Evolutionary conservation across 2,888 invertebrate genomes (phyloP).

Genomic region (Phengaris alcon): DNA sequence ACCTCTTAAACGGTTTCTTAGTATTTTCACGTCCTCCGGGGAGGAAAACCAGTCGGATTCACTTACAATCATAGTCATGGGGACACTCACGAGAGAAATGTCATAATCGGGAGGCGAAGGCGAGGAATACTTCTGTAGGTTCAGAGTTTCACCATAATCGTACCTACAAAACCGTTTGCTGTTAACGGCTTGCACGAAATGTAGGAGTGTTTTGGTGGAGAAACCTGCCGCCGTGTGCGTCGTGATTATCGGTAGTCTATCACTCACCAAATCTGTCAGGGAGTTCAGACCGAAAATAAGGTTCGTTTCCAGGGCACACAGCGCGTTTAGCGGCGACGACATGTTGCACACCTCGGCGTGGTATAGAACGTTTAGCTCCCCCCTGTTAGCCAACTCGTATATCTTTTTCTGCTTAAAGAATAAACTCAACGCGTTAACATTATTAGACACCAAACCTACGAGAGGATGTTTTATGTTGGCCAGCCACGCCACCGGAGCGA

Average conservation of each 20-base stretch:
- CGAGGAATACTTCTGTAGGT: slow-evolving; percentile 50
- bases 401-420: slow-evolving; percentile 50
- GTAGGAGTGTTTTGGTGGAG: slow-evolving; percentile 58
- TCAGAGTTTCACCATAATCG: slow-evolving; percentile 53
- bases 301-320: slow-evolving; percentile 58
- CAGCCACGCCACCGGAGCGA: slow-evolving; percentile 65
- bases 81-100: slow-evolving; percentile 53
- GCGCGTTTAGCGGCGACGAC: slow-evolving; percentile 46
- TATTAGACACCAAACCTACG: slow-evolving; percentile 50
- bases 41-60: slow-evolving; percentile 64
- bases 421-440: slow-evolving; percentile 44
- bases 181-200: slow-evolving; percentile 60
- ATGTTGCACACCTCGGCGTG: slow-evolving; percentile 54
- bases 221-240: slow-evolving; percentile 64
- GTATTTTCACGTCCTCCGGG: slow-evolving; percentile 48
- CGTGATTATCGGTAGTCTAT: slow-evolving; percentile 56
- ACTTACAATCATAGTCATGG: slow-evolving; percentile 57
- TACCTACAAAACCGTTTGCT: slow-evolving; percentile 60
- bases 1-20: slow-evolving; percentile 51
- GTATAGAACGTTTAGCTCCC: slow-evolving; percentile 45
- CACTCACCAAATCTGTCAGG: slow-evolving; percentile 51
- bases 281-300: slow-evolving; percentile 56
- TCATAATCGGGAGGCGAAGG: slow-evolving; percentile 55
- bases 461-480: slow-evolving; percentile 53
- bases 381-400: slow-evolving; percentile 54